Conservation (phyloP, 2,797 vertebrate genomes). For the Percopsis omiscomaycus region DNA sequence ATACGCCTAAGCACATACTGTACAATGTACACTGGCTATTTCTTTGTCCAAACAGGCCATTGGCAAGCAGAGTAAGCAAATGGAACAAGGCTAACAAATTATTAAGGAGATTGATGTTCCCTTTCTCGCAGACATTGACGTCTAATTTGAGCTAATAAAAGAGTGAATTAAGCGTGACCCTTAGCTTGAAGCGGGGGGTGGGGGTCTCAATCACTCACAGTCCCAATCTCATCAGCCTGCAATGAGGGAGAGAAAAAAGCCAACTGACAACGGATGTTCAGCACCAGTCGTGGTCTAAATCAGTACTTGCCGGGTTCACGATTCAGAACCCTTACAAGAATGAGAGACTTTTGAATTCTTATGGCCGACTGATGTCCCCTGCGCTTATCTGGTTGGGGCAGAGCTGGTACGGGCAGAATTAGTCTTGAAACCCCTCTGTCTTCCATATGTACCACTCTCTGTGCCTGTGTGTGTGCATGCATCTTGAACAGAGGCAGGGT, state of each 20-base stretch:
- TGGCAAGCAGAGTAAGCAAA: slow-evolving; percentile 65
- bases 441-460: slow-evolving; percentile 33
- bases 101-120: slow-evolving; percentile 69
- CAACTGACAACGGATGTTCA: slow-evolving; percentile 25
- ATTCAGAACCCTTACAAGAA: too few species aligned
- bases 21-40: too few species aligned
- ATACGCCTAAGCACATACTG: slow-evolving; percentile 45
- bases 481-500: slow-evolving; percentile 46
- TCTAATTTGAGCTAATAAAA: slow-evolving; percentile 74
- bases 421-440: slow-evolving; percentile 35
- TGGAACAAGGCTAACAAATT: slow-evolving; percentile 64
- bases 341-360: too few species aligned
- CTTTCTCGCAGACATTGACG: slow-evolving; percentile 57
- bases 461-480: slow-evolving; percentile 29
- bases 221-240: slow-evolving; percentile 54
- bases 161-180: slow-evolving; percentile 67
- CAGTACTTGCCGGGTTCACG: slow-evolving; percentile 5
- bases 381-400: too few species aligned
- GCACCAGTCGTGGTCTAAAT: slow-evolving; percentile 33
- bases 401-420: too few species aligned
- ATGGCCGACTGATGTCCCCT: too few species aligned
- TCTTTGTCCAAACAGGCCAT: slow-evolving; percentile 52
- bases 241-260: slow-evolving; percentile 28
- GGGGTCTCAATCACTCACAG: slow-evolving; percentile 65
- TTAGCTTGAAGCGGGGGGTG: slow-evolving; percentile 51